A percentile compares a stretch with the other conserved stretches of the same genome.
Evolutionary conservation across 2,888 invertebrate genomes (phyloP).

Genomic region (Aporophyla nigra): DNA sequence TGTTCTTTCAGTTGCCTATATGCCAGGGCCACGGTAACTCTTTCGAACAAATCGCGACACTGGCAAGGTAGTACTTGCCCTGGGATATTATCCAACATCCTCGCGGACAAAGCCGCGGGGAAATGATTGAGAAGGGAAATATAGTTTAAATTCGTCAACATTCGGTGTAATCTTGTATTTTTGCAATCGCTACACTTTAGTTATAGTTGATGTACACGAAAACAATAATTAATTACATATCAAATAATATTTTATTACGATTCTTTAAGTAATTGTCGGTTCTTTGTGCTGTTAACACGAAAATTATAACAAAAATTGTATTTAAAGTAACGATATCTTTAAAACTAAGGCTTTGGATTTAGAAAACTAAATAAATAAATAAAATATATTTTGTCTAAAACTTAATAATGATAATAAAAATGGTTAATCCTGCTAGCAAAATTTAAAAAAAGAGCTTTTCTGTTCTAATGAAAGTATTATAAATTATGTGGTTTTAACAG

Average conservation of each 20-base stretch:
- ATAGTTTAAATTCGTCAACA: constrained; percentile 41
- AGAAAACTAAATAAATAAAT: not conserved
- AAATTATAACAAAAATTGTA: not conserved
- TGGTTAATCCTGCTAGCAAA: constrained; percentile 14
- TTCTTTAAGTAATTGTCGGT: constrained; percentile 32
- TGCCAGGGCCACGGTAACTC: no score
- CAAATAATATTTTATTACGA: constrained; percentile 65
- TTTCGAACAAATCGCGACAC: no score
- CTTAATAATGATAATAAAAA: constrained; percentile 11
- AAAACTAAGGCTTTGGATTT: constrained; percentile 22
- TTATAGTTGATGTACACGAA: constrained; percentile 44
- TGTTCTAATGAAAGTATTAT: not conserved
- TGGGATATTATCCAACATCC: not conserved
- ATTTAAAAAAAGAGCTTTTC: not conserved
- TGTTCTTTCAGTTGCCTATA: no score
- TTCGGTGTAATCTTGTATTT: constrained; percentile 42
- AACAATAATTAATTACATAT: constrained; percentile 73
- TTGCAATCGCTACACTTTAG: constrained; percentile 54
- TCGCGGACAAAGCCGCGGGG: not conserved
- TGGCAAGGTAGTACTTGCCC: not conserved
- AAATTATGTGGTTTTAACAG: constrained; percentile 36
- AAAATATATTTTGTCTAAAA: constrained; percentile 44
- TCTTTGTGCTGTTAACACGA: constrained; percentile 53
- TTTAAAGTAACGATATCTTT: not conserved
- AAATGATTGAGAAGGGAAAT: not conserved